Evolutionary conservation across 2,888 invertebrate species (phyloP).

Genomic region (Tiliacea citrago): DNA sequence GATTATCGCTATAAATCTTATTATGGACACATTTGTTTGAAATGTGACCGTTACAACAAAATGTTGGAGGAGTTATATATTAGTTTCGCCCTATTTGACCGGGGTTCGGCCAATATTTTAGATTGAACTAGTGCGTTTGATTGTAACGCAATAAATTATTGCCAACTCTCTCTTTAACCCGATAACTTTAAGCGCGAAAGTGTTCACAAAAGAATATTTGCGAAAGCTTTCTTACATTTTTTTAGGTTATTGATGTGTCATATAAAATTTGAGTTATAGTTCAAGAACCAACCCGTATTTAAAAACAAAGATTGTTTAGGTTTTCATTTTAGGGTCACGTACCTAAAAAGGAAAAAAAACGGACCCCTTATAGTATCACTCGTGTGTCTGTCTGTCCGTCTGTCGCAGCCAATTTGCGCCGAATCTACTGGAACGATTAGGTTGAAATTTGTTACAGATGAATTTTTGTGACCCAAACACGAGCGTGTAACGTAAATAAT

Average conservation of each 20-base stretch:
- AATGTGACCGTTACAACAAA: slow-evolving; percentile 28
- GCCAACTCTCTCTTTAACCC: background rate
- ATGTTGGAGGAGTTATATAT: slow-evolving; percentile 37
- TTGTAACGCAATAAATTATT: slow-evolving; percentile 40
- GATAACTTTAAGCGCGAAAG: background rate
- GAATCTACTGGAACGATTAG: too few species aligned
- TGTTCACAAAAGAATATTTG: background rate
- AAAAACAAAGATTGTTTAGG: background rate
- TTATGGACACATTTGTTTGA: slow-evolving; percentile 32
- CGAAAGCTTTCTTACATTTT: background rate
- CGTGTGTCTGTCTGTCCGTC: too few species aligned
- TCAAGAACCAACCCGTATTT: background rate
- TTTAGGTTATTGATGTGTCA: background rate
- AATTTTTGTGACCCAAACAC: too few species aligned
- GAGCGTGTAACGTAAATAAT: too few species aligned
- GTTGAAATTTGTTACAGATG: too few species aligned
- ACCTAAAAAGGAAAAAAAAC: too few species aligned
- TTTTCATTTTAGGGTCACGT: too few species aligned
- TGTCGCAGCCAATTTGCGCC: too few species aligned
- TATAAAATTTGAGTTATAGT: background rate
- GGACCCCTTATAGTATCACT: too few species aligned
- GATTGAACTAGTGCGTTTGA: slow-evolving; percentile 39
- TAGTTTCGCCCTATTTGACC: slow-evolving; percentile 29
- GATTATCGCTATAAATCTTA: slow-evolving; percentile 36
- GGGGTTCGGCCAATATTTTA: slow-evolving; percentile 35